These are phyloP conservation scores for Stenodema calcarata DNA, from an alignment of 2,888 invertebrate genomes.

Conservation along the genomic window DNA sequence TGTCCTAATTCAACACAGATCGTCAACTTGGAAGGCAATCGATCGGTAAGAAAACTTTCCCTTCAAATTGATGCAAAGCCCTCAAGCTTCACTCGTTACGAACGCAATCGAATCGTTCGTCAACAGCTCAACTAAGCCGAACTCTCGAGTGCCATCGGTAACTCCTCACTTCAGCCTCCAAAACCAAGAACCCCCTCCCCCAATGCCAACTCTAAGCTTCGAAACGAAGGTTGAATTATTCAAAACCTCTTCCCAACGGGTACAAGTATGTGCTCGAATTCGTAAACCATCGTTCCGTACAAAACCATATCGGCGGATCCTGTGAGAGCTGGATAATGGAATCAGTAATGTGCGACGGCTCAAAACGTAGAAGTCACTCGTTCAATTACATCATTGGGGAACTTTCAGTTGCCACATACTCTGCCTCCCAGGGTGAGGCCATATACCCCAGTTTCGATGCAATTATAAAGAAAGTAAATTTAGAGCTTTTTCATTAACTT, in stretches of 20 bases:
- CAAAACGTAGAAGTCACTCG: background rate
- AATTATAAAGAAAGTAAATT: background rate
- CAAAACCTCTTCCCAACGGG: background rate
- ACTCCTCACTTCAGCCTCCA: background rate
- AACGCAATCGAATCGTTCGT: background rate
- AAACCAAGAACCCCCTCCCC: background rate
- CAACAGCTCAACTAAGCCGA: background rate
- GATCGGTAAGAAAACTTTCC: background rate
- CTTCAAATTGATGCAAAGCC: background rate
- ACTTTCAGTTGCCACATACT: background rate
- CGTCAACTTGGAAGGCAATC: background rate
- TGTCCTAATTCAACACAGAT: no score
- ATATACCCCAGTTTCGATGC: background rate
- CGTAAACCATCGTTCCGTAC: background rate
- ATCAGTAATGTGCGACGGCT: background rate
- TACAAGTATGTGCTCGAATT: background rate
- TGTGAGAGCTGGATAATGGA: background rate
- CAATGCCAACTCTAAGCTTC: background rate
- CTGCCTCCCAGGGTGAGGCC: background rate
- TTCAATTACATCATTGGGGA: background rate
- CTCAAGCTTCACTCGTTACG: background rate
- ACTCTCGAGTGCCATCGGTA: background rate
- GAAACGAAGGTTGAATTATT: background rate
- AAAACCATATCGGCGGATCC: background rate
- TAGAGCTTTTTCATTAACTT: background rate